These are phyloP conservation scores for Salarias fasciatus DNA, from an alignment of 2,797 vertebrate species.

Conservation along the genomic window DNA sequence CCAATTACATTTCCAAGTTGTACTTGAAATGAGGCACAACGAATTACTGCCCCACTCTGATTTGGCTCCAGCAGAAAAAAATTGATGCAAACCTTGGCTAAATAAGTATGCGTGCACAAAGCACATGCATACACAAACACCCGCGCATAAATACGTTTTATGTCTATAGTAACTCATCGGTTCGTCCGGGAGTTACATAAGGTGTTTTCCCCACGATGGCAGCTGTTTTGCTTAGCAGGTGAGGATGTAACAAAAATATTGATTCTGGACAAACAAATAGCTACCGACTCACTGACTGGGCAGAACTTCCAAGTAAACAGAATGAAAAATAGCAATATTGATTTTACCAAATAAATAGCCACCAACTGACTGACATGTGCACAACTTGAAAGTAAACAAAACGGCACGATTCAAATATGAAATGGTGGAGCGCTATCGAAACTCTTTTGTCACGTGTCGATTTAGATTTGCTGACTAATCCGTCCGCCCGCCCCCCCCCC, in stretches of 20 bases:
- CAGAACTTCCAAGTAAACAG: slow-evolving; percentile 67
- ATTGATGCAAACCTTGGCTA: slow-evolving; percentile 22
- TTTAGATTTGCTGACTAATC: slow-evolving; percentile 64
- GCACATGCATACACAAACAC: slow-evolving; percentile 4
- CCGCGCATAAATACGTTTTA: slow-evolving; percentile 21
- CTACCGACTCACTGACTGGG: slow-evolving; percentile 70
- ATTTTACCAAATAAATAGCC: slow-evolving; percentile 67
- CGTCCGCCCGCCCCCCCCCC: no score
- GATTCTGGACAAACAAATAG: slow-evolving; percentile 73
- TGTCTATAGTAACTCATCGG: slow-evolving; percentile 44
- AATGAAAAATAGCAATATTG: slow-evolving; percentile 67
- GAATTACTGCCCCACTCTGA: slow-evolving; percentile 59
- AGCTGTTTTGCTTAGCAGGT: slow-evolving; percentile 75
- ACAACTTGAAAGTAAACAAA: slow-evolving; percentile 59
- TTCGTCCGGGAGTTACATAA: slow-evolving; percentile 64
- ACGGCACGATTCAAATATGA: slow-evolving; percentile 49
- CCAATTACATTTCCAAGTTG: slow-evolving; percentile 72
- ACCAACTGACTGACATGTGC: slow-evolving; percentile 54
- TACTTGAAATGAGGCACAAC: slow-evolving; percentile 68
- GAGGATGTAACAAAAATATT: slow-evolving; percentile 75
- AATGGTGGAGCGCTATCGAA: slow-evolving; percentile 19
- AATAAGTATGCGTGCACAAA: slow-evolving; percentile 1
- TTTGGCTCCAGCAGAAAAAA: slow-evolving; percentile 43
- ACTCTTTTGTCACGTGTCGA: slow-evolving; percentile 52
- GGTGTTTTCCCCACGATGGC: slow-evolving; percentile 51